Conservation (phyloP, 2,888 invertebrate genomes). For the Pterostichus niger region DNA sequence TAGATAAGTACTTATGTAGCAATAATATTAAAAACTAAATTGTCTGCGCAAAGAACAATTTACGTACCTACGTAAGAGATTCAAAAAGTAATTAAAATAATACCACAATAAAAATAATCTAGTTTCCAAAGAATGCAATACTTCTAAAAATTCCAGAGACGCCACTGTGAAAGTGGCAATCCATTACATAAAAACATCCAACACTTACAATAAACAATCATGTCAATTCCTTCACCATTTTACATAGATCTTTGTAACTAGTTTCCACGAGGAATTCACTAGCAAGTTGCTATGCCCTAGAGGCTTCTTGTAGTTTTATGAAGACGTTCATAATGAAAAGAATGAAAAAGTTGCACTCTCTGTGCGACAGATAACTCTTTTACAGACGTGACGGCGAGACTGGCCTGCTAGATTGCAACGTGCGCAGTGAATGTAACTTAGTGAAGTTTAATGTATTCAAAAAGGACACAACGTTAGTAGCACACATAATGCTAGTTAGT, state of each 20-base stretch:
- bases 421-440: constrained; percentile 56
- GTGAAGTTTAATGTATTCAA: constrained; percentile 59
- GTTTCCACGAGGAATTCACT: neutral
- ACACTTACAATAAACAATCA: constrained; percentile 39
- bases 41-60: neutral
- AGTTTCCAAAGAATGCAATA: constrained; percentile 30
- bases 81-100: constrained; percentile 36
- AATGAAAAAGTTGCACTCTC: constrained; percentile 31
- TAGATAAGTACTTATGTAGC: too few relatives aligned
- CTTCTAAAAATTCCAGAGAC: constrained; percentile 32
- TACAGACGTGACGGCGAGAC: constrained; percentile 1
- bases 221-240: constrained; percentile 25
- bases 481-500: constrained; percentile 39
- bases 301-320: constrained; percentile 3
- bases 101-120: constrained; percentile 32
- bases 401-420: constrained; percentile 13
- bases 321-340: constrained; percentile 34
- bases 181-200: constrained; percentile 38
- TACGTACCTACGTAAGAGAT: neutral
- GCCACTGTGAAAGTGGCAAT: neutral
- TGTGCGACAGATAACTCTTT: constrained; percentile 32
- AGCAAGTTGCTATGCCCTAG: constrained; percentile 10
- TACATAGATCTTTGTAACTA: constrained; percentile 22
- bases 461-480: constrained; percentile 63
- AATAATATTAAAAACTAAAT: too few relatives aligned